A percentile compares a stretch with the other conserved stretches of the same genome.
These are phyloP conservation scores for Eilema sororculum DNA, from an alignment of 2,888 invertebrate genomes.

Conservation along the genomic window DNA sequence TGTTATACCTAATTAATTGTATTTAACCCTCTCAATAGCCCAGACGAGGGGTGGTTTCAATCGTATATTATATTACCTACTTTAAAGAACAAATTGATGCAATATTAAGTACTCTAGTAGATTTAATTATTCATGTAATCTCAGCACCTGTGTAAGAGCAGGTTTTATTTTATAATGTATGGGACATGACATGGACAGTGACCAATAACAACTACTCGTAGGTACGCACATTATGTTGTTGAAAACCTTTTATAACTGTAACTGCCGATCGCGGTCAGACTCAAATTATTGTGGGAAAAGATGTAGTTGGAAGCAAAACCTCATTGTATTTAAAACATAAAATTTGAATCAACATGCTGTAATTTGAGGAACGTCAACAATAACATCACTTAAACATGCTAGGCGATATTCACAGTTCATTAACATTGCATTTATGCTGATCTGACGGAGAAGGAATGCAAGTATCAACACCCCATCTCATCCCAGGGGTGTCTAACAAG, in stretches of 20 bases:
- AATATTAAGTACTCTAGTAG: conserved; percentile 24
- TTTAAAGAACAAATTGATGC: conserved; percentile 46
- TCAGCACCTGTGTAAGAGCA: conserved; percentile 33
- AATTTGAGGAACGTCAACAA: neutral
- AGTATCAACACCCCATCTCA: too few species aligned
- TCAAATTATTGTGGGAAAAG: neutral
- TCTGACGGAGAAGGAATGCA: too few species aligned
- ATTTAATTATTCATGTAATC: conserved; percentile 33
- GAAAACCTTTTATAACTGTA: neutral
- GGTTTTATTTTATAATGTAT: conserved; percentile 14
- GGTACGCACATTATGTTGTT: neutral
- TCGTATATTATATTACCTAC: conserved; percentile 6
- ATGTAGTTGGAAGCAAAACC: neutral
- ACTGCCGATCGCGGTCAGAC: neutral
- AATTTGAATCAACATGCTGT: neutral
- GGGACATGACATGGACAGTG: neutral
- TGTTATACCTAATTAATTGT: neutral
- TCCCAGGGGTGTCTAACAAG: too few species aligned
- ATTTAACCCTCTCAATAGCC: neutral
- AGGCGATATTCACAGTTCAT: neutral
- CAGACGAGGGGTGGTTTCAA: neutral
- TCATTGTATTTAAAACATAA: neutral
- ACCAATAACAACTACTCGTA: conserved; percentile 1
- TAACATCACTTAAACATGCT: neutral
- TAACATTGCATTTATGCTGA: neutral